Evolutionary conservation across 2,113 vertebrate species (phyloP).

Genomic region (Acanthisitta chloris): DNA sequence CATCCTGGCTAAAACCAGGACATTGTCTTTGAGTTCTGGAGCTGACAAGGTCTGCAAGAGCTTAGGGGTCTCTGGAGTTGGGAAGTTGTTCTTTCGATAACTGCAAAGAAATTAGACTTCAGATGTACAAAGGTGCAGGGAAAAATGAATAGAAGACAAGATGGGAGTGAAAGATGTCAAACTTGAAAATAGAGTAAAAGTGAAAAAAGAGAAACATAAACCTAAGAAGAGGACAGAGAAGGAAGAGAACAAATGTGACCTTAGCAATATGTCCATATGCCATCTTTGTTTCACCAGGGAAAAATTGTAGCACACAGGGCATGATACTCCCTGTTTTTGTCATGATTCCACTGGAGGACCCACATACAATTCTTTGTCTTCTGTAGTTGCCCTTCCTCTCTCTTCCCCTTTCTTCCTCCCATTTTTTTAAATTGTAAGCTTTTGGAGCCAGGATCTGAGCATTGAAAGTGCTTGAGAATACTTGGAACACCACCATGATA

Average conservation of each 20-base stretch:
- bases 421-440: neutral
- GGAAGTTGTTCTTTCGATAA: neutral
- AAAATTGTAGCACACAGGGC: neutral
- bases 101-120: neutral
- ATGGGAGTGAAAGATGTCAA: neutral
- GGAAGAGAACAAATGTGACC: neutral
- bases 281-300: neutral
- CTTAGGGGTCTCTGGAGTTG: neutral
- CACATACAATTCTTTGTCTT: neutral
- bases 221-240: neutral
- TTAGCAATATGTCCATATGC: neutral
- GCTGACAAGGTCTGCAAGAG: neutral
- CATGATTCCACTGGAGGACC: neutral
- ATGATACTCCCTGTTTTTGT: neutral
- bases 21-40: neutral
- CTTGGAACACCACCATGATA: neutral
- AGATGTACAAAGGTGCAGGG: neutral
- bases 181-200: neutral
- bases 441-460: neutral
- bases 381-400: neutral
- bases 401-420: neutral
- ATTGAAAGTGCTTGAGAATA: neutral
- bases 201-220: neutral
- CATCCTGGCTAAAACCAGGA: no score
- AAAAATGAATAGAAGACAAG: neutral